phyloP scores from a whole-genome alignment of 2,888 invertebrate species.

The Nemoura dubitans region DNA sequence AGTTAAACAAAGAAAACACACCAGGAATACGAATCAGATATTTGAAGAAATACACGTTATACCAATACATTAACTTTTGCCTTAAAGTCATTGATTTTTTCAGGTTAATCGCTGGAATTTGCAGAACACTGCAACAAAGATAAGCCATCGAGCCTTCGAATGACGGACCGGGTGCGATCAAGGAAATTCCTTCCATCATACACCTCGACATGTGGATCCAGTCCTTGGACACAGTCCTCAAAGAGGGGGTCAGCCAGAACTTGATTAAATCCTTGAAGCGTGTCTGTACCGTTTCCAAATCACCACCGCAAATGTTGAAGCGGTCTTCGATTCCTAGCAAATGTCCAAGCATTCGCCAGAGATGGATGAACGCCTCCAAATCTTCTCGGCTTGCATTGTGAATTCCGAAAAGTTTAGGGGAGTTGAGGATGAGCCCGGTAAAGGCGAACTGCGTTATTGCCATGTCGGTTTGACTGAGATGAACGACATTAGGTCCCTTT shows the following conservation, averaged over 20 bases:
- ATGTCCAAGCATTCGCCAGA: slow-evolving; percentile 26
- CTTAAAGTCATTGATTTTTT: neutral
- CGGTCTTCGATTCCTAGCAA: slow-evolving; percentile 49
- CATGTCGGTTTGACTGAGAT: slow-evolving; percentile 65
- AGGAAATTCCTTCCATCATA: slow-evolving; percentile 56
- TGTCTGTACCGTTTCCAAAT: slow-evolving; percentile 56
- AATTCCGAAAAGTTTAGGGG: slow-evolving; percentile 60
- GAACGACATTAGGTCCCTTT: slow-evolving; percentile 45
- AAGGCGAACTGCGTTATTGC: slow-evolving; percentile 64
- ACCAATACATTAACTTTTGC: neutral
- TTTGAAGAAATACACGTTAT: neutral
- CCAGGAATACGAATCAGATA: neutral
- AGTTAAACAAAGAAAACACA: neutral
- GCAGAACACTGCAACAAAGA: slow-evolving; percentile 50
- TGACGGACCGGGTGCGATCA: slow-evolving; percentile 54
- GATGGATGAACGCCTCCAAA: slow-evolving; percentile 16
- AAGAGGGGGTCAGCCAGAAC: slow-evolving; percentile 57
- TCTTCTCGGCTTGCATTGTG: slow-evolving; percentile 45
- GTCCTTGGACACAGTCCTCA: slow-evolving; percentile 56
- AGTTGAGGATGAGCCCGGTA: slow-evolving; percentile 61
- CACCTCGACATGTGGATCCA: slow-evolving; percentile 61
- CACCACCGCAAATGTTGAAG: slow-evolving; percentile 60
- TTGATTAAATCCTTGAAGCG: slow-evolving; percentile 56
- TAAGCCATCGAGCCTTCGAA: slow-evolving; percentile 56
- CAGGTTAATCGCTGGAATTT: neutral